Evolutionary conservation across 2,113 vertebrate genomes (phyloP).

Genomic region (Tragelaphus scriptus): DNA sequence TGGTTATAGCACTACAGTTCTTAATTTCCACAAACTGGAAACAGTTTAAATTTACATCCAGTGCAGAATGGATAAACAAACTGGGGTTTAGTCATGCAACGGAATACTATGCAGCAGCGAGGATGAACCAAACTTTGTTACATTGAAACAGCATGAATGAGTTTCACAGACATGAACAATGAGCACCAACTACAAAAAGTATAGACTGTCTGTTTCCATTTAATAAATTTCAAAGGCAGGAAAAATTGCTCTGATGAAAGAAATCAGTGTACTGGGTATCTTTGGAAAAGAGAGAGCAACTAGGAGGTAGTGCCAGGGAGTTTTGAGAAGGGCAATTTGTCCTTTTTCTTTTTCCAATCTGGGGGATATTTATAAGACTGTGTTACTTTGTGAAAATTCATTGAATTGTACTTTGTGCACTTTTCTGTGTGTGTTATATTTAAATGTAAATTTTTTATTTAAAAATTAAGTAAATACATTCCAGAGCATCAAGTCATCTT

Average conservation of each 20-base stretch:
- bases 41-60: neutral
- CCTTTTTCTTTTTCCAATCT: neutral
- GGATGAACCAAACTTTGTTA: neutral
- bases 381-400: neutral
- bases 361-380: neutral
- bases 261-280: neutral
- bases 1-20: neutral
- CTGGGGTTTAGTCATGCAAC: neutral
- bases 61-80: neutral
- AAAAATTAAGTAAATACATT: slow-evolving; percentile 26
- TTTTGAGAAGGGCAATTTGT: neutral
- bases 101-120: neutral
- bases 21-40: neutral
- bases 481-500: neutral
- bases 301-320: neutral
- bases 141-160: neutral
- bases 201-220: neutral
- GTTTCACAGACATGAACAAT: neutral
- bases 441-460: slow-evolving; percentile 23
- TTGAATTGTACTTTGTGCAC: neutral
- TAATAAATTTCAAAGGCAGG: neutral
- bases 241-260: neutral
- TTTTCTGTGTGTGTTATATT: neutral
- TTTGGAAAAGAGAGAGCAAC: neutral
- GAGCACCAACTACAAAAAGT: neutral